Conservation (phyloP, 2,888 invertebrate species). For the Psylliodes chrysocephalus region DNA sequence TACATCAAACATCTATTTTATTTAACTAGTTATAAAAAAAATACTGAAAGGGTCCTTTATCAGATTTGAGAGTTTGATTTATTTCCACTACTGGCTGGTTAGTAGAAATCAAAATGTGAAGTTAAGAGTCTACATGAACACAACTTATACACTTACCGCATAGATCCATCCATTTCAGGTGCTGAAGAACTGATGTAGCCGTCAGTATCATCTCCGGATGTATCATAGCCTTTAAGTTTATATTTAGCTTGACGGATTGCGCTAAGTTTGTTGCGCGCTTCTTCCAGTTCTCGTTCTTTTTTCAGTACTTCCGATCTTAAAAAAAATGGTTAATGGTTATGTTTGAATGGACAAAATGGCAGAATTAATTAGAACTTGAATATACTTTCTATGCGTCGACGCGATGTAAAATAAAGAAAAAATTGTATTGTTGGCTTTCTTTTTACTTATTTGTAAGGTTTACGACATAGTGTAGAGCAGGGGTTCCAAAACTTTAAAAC, state of each 20-base stretch:
- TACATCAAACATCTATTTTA: no score
- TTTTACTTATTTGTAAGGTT: no score
- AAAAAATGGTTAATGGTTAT: no score
- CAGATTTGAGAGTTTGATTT: not conserved
- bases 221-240: constrained; percentile 75
- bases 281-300: constrained; percentile 93
- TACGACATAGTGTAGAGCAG: no score
- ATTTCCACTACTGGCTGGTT: constrained; percentile 2
- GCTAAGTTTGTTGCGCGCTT: constrained; percentile 89
- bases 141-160: constrained; percentile 64
- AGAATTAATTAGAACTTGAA: no score
- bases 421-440: no score
- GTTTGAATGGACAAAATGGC: no score
- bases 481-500: no score
- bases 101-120: constrained; percentile 21
- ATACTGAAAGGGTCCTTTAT: no score
- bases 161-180: constrained; percentile 59
- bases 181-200: constrained; percentile 63
- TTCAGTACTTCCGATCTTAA: constrained; percentile 86
- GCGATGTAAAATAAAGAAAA: no score
- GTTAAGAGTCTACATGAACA: constrained; percentile 52
- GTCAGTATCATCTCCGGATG: constrained; percentile 76
- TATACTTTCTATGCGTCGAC: no score
- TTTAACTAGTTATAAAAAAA: no score
- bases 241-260: constrained; percentile 95